A percentile compares a stretch with the other conserved stretches of the same genome.
Conservation (phyloP, 2,113 vertebrate genomes). For the Turnix velox region DNA sequence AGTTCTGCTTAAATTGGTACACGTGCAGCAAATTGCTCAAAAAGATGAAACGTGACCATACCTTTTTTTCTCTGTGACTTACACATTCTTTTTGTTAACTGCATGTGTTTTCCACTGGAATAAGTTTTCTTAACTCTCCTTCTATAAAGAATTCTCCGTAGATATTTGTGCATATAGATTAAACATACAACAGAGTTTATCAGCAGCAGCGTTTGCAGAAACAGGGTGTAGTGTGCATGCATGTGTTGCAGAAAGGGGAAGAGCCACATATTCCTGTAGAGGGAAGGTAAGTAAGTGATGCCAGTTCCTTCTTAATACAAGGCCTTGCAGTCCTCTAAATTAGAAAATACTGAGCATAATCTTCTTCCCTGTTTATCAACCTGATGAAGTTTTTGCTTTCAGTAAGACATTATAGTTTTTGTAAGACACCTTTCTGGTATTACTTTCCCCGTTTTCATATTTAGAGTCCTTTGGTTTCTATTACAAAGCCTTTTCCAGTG, state of each 20-base stretch:
- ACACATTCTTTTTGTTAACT: background rate
- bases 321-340: background rate
- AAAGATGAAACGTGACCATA: background rate
- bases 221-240: background rate
- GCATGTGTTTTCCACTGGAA: background rate
- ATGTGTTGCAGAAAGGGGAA: background rate
- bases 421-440: background rate
- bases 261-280: rapidly evolving
- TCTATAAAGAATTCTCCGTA: background rate
- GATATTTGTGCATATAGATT: background rate
- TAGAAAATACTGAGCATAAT: background rate
- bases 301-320: background rate
- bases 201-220: background rate
- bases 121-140: background rate
- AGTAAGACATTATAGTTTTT: background rate
- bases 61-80: background rate
- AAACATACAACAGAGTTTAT: background rate
- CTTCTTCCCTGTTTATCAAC: background rate
- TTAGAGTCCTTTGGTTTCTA: background rate
- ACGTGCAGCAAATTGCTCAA: background rate
- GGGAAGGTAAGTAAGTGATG: background rate
- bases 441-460: background rate
- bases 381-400: background rate
- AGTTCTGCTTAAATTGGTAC: background rate
- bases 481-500: background rate